Conservation (phyloP, 2,797 vertebrate genomes). For the Spinus pinus region DNA sequence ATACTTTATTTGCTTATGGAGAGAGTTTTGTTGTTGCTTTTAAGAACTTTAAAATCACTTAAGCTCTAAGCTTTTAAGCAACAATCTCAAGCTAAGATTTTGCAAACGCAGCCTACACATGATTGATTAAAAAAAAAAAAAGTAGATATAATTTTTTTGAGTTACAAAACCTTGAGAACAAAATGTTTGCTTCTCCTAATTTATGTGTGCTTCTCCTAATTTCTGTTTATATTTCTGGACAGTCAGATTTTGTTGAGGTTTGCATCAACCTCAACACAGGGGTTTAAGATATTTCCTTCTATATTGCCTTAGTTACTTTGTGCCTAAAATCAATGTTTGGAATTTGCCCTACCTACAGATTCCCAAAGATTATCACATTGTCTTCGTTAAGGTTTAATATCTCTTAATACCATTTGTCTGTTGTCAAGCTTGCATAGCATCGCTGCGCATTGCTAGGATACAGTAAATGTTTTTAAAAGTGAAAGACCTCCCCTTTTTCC, state of each 20-base stretch:
- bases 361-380: neutral
- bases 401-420: slow-evolving; percentile 49
- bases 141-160: neutral
- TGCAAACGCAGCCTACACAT: neutral
- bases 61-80: neutral
- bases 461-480: slow-evolving; percentile 74
- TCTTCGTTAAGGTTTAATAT: slow-evolving; percentile 48
- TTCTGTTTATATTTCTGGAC: neutral
- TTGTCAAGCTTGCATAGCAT: slow-evolving; percentile 66
- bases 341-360: neutral
- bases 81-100: neutral
- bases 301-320: neutral
- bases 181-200: neutral
- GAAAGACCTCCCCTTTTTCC: slow-evolving; percentile 69
- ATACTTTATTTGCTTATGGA: neutral
- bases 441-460: slow-evolving; percentile 72
- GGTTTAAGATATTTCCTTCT: neutral
- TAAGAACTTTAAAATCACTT: neutral
- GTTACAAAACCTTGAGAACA: neutral
- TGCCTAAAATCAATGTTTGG: neutral
- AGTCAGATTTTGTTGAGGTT: neutral
- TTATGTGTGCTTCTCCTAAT: neutral
- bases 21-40: neutral
- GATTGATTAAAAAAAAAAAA: neutral
- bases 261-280: neutral